These are phyloP conservation scores for Meloidogyne exigua DNA, from an alignment of 1,140 invertebrate genomes.

Conservation along the genomic window DNA sequence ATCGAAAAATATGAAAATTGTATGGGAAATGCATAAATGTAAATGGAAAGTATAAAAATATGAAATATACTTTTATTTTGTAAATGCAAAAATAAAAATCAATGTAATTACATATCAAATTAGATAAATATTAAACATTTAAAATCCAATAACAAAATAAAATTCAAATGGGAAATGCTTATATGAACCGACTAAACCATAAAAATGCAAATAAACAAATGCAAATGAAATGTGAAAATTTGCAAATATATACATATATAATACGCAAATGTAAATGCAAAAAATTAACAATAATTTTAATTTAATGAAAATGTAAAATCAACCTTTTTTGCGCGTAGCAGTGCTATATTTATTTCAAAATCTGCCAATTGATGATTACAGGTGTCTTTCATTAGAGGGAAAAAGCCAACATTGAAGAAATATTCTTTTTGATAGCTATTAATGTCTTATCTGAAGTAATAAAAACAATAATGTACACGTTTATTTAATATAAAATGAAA, in stretches of 20 bases:
- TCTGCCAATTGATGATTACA: conserved; percentile 22
- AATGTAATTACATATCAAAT: not conserved
- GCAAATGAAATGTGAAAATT: conserved; percentile 22
- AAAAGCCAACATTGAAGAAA: conserved; percentile 35
- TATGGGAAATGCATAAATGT: conserved; percentile 23
- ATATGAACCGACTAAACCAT: conserved; percentile 14
- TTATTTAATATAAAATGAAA: too few species aligned
- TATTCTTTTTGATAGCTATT: not conserved
- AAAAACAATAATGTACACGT: too few species aligned
- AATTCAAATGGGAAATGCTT: not conserved
- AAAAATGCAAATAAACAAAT: conserved; percentile 27
- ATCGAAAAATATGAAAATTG: conserved; percentile 30
- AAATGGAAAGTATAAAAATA: conserved; percentile 2
- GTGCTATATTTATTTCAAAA: conserved; percentile 41
- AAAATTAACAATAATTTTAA: conserved; percentile 12
- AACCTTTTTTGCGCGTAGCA: conserved; percentile 54
- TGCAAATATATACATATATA: conserved; percentile 21
- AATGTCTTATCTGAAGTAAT: not conserved
- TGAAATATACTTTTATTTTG: conserved; percentile 8
- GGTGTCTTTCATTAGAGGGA: conserved; percentile 34
- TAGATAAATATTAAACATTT: conserved; percentile 2
- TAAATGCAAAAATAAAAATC: not conserved
- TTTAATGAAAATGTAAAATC: conserved; percentile 16
- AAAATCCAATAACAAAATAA: conserved; percentile 1
- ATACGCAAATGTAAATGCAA: conserved; percentile 16